Evolutionary conservation across 2,113 vertebrate species (phyloP), one percentile per base, ranked within the genome.

Genomic region (Taxidea taxus): DNA sequence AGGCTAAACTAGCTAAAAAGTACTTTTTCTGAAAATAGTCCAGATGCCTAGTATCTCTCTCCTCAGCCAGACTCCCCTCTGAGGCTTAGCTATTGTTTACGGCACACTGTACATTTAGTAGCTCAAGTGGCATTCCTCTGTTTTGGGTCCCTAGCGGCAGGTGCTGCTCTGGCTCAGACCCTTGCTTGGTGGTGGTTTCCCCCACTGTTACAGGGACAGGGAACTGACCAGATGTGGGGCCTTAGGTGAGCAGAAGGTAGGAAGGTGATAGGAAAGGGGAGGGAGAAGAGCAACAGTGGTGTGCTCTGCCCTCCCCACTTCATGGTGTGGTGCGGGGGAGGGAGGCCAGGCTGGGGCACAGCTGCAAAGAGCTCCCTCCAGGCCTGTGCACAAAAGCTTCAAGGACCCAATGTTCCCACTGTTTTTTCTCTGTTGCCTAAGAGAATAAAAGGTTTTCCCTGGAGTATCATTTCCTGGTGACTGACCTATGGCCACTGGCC

Each of bases 361-460:
- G 47, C 27, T 29, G 7, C 54, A 49, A 6, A 62, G 54, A 34
- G 29, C 23, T 77, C 11, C 18, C 14, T 92, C 75, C 29, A 54
- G 25, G 25, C 44, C 29, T 7, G 9, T 31, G 58, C 39, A 15
- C 77, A 37, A 42, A 91, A 90, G 47, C 42, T 68, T 27, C 34
- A 23, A 44, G 54, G 31, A 62, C 75, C 58, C 37, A 51, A 27
- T n/a, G 5, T 74, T 51, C 66, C 64, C 60, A 42, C 25, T 87
- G 51, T 70, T 90, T 93, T 93, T 88, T 70, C 25, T 78, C 21
- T 23, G 0, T 21, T 60, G 29, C 54, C 72, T 89, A 34, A 94
- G 58, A 66, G 39, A 62, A 70, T 34, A 87, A 87, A 75, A 95
- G 37, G 0, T 34, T 51, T 78, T 72, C 42, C 70, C 66, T 60